Evolutionary conservation across 2,888 invertebrate species (phyloP).

Genomic region (Neoascia interrupta): DNA sequence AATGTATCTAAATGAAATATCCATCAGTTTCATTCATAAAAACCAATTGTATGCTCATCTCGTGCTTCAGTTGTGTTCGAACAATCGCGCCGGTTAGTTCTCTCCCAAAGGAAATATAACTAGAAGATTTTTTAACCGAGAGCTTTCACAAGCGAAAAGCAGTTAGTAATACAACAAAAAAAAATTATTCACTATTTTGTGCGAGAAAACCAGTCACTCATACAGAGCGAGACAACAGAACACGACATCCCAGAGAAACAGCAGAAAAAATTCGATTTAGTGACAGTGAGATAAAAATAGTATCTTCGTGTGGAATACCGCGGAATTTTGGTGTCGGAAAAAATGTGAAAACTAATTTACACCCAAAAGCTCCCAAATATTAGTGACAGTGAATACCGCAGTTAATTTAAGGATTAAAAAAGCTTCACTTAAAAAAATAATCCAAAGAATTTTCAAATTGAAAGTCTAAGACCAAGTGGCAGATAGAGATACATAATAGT

Average conservation of each 20-base stretch:
- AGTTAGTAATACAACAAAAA: slow-evolving; percentile 3
- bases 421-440: no score
- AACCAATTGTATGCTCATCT: slow-evolving; percentile 79
- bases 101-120: slow-evolving; percentile 49
- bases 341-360: slow-evolving; percentile 21
- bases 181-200: slow-evolving; percentile 5
- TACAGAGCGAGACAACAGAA: neutral
- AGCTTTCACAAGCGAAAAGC: slow-evolving; percentile 45
- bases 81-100: slow-evolving; percentile 80
- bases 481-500: neutral
- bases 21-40: slow-evolving; percentile 80
- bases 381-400: neutral
- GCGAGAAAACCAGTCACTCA: slow-evolving; percentile 5
- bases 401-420: slow-evolving; percentile 38
- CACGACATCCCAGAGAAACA: neutral
- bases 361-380: slow-evolving; percentile 13
- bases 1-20: slow-evolving; percentile 57
- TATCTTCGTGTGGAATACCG: slow-evolving; percentile 32
- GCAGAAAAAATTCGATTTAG: slow-evolving; percentile 18
- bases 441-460: neutral
- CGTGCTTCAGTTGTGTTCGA: slow-evolving; percentile 80
- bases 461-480: slow-evolving; percentile 19
- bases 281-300: slow-evolving; percentile 60
- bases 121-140: slow-evolving; percentile 29
- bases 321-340: slow-evolving; percentile 17